These are phyloP conservation scores for Tragelaphus scriptus DNA, from an alignment of 2,113 vertebrate genomes.

Conservation along the genomic window DNA sequence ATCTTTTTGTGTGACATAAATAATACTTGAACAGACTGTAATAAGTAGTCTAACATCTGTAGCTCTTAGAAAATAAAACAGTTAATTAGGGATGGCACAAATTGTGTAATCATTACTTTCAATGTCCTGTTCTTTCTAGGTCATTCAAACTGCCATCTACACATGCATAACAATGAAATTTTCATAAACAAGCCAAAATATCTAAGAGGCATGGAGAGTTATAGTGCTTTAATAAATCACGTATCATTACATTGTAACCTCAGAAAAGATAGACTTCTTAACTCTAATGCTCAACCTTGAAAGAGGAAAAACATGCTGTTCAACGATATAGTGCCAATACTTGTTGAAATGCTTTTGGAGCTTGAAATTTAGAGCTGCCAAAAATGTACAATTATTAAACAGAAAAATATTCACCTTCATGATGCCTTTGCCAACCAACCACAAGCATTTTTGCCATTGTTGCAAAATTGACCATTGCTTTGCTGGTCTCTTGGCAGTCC, in stretches of 20 bases:
- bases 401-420: not conserved
- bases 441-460: not conserved
- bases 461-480: not conserved
- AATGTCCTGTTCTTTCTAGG: constrained; percentile 44
- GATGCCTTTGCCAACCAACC: not conserved
- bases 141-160: not conserved
- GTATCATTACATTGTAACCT: not conserved
- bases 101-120: constrained; percentile 46
- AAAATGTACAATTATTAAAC: not conserved
- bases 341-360: not conserved
- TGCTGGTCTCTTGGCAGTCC: not conserved
- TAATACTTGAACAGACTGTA: constrained; percentile 46
- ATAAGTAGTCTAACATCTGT: constrained; percentile 39
- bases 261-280: not conserved
- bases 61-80: constrained; percentile 32
- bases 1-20: not conserved
- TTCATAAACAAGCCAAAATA: constrained; percentile 39
- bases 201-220: not conserved
- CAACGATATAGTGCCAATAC: not conserved
- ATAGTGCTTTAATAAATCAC: not conserved
- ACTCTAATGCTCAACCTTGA: not conserved
- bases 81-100: constrained; percentile 34
- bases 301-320: not conserved
- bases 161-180: constrained; percentile 7
- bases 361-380: not conserved